phyloP scores from a whole-genome alignment of 2,888 invertebrate genomes.

The Diadromus collaris region DNA sequence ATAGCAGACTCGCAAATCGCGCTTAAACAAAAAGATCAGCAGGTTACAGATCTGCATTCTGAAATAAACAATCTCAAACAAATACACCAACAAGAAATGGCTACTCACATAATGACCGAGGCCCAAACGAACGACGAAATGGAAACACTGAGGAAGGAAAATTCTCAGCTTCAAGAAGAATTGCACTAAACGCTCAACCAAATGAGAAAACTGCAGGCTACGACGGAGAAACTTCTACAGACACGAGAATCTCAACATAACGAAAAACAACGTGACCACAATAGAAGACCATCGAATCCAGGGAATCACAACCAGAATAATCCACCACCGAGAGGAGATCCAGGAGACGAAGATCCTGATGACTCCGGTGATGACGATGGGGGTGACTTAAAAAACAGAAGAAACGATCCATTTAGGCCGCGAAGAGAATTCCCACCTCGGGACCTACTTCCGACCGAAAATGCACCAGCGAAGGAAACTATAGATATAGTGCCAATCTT shows the following conservation, averaged over 20 bases:
- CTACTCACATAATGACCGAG: conserved; percentile 6
- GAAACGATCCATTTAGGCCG: conserved; percentile 18
- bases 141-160: conserved; percentile 1
- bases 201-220: not conserved
- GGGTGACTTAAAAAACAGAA: conserved; percentile 8
- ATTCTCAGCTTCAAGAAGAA: conserved; percentile 10
- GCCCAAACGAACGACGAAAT: not conserved
- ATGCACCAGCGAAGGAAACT: conserved; percentile 42
- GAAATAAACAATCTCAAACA: conserved; percentile 11
- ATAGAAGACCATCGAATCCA: conserved; percentile 25
- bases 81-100: conserved; percentile 13
- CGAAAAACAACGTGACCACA: conserved; percentile 1
- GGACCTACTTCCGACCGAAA: conserved; percentile 36
- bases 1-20: not conserved
- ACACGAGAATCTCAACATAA: conserved; percentile 14
- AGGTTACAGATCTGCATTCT: conserved; percentile 7
- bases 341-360: conserved; percentile 40
- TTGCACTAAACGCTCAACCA: not conserved
- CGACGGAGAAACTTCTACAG: conserved; percentile 1
- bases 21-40: conserved; percentile 32
- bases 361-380: conserved; percentile 30
- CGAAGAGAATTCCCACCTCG: conserved; percentile 3
- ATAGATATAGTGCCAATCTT: conserved; percentile 46
- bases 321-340: conserved; percentile 28
- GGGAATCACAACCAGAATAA: conserved; percentile 9